Conservation (phyloP, 2,888 invertebrate genomes). For the Alloscopus bannaensis region DNA sequence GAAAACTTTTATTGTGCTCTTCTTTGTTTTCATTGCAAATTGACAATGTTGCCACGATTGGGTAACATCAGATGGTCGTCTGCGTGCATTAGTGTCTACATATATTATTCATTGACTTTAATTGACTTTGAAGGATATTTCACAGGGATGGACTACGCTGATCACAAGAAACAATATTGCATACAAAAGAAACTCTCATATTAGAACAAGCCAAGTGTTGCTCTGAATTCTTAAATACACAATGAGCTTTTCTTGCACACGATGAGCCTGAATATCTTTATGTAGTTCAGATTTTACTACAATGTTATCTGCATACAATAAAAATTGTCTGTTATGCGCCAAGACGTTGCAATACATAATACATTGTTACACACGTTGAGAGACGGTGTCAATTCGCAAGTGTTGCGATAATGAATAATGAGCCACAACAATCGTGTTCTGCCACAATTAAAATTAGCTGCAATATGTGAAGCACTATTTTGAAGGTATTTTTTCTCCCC, state of each 20-base stretch:
- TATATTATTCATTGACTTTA: background rate
- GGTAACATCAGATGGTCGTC: too few species aligned
- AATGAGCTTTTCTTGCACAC: background rate
- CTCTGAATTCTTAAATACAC: background rate
- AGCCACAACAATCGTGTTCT: slow-evolving; percentile 21
- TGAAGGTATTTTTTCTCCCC: too few species aligned
- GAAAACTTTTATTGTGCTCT: background rate
- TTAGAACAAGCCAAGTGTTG: too few species aligned
- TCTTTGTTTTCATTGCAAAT: background rate
- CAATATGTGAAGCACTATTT: too few species aligned
- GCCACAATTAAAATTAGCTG: slow-evolving; percentile 38
- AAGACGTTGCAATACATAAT: background rate
- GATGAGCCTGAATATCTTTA: background rate
- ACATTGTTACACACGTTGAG: background rate
- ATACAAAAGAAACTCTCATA: too few species aligned
- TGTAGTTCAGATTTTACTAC: background rate
- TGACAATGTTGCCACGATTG: too few species aligned
- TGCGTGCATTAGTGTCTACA: too few species aligned
- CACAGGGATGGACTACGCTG: background rate
- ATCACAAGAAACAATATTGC: too few species aligned
- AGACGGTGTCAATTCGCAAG: slow-evolving; percentile 46
- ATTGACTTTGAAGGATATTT: background rate
- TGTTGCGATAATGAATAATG: slow-evolving; percentile 43
- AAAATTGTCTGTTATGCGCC: background rate
- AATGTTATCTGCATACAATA: background rate